Percentiles rank a stretch among this genome's conserved stretches.
These are phyloP conservation scores for Lochmaea capreae DNA, from an alignment of 2,888 invertebrate species.

Conservation along the genomic window DNA sequence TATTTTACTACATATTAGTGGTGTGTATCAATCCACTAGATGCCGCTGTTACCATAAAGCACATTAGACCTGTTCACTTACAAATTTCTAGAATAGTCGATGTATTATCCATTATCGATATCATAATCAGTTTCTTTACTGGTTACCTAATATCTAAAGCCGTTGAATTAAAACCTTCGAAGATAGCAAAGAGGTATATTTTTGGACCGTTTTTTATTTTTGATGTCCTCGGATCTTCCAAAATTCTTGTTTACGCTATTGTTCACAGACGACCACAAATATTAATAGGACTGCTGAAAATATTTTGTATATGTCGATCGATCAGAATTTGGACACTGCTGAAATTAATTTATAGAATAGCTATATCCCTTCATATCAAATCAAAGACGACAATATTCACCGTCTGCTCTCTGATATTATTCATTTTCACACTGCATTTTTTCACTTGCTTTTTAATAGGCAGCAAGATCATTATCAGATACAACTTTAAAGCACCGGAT, in stretches of 20 bases:
- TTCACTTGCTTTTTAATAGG: neutral
- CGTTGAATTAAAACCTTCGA: constrained; percentile 32
- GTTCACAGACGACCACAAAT: neutral
- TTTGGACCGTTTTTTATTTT: constrained; percentile 42
- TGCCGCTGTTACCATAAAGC: constrained; percentile 7
- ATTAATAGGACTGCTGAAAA: constrained; percentile 23
- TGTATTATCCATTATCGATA: constrained; percentile 35
- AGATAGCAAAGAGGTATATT: constrained; percentile 43
- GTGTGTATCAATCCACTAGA: constrained; percentile 41
- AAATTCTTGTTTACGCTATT: constrained; percentile 12
- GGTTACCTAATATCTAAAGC: constrained; percentile 35
- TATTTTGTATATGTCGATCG: constrained; percentile 14
- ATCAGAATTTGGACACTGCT: constrained; percentile 28
- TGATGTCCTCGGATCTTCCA: constrained; percentile 44
- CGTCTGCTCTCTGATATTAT: neutral
- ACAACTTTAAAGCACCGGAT: neutral
- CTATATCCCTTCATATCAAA: neutral
- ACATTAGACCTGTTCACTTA: neutral
- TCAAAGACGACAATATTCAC: neutral
- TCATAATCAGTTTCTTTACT: constrained; percentile 42
- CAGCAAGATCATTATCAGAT: neutral
- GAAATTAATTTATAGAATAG: neutral
- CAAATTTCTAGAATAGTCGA: constrained; percentile 22
- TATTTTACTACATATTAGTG: constrained; percentile 38
- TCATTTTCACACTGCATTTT: constrained; percentile 1